phyloP scores from a whole-genome alignment of 2,888 invertebrate genomes.

The Bruchidius siliquastri region DNA sequence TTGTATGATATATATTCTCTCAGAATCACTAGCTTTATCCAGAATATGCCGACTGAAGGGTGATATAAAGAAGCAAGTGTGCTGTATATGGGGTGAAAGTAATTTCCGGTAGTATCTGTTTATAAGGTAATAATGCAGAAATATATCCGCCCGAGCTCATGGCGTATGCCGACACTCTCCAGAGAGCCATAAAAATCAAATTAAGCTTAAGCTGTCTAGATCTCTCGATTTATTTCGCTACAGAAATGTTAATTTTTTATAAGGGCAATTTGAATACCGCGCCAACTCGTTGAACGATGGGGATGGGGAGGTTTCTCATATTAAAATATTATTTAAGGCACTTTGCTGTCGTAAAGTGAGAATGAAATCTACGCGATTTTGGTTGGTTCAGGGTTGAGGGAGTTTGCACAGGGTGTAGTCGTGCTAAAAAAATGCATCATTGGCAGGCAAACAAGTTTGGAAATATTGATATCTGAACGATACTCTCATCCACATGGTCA shows the following conservation, averaged over 20 bases:
- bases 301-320: background rate
- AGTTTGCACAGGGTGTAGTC: background rate
- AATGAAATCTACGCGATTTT: background rate
- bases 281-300: background rate
- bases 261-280: background rate
- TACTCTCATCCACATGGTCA: no score
- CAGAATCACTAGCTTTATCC: no score
- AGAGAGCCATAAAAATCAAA: slow-evolving; percentile 24
- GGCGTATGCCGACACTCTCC: slow-evolving; percentile 14
- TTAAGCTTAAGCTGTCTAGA: slow-evolving; percentile 23
- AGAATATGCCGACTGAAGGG: no score
- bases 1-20: no score
- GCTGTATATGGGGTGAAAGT: slow-evolving; percentile 21
- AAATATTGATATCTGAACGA: no score
- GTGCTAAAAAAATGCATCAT: no score
- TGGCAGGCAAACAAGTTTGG: no score
- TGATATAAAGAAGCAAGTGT: slow-evolving; percentile 27
- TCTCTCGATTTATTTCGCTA: slow-evolving; percentile 16
- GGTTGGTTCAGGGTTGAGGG: background rate
- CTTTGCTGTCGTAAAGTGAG: background rate
- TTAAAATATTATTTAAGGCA: background rate
- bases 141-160: slow-evolving; percentile 18
- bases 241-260: slow-evolving; percentile 12
- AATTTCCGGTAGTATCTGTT: slow-evolving; percentile 28
- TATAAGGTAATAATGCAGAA: slow-evolving; percentile 28